These are phyloP conservation scores for Neoscelio sp. DNA, from an alignment of 2,888 invertebrate genomes.

Conservation along the genomic window DNA sequence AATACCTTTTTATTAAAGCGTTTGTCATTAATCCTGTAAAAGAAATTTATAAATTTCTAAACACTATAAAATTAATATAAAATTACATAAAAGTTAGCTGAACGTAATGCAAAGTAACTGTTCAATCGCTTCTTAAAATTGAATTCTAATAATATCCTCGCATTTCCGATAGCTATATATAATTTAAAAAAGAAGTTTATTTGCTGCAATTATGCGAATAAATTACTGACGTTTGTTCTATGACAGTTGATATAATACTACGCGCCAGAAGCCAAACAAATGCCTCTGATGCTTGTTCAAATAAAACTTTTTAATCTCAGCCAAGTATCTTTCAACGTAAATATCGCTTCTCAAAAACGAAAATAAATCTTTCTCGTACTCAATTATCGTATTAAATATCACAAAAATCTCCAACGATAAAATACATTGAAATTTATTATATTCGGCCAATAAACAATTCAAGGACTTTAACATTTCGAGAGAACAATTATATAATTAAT, in stretches of 20 bases:
- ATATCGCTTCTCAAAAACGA: too few relatives aligned
- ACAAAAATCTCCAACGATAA: too few relatives aligned
- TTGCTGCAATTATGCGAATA: slow-evolving; percentile 23
- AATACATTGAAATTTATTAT: too few relatives aligned
- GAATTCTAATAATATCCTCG: background rate
- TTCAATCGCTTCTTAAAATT: too few relatives aligned
- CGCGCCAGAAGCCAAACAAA: slow-evolving; percentile 24
- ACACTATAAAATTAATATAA: too few relatives aligned
- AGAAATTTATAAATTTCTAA: slow-evolving; percentile 4
- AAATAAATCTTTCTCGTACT: too few relatives aligned
- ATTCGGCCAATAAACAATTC: too few relatives aligned
- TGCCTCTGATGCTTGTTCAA: slow-evolving; percentile 18
- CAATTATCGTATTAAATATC: too few relatives aligned
- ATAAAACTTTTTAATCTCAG: slow-evolving; percentile 19
- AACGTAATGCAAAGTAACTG: too few relatives aligned
- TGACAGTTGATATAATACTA: slow-evolving; percentile 9
- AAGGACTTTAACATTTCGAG: too few relatives aligned
- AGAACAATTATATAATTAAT: slow-evolving; percentile 8
- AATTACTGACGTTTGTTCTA: slow-evolving; percentile 24
- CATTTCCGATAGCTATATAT: slow-evolving; percentile 3
- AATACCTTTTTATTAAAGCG: slow-evolving; percentile 87
- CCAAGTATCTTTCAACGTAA: too few relatives aligned
- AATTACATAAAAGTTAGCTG: too few relatives aligned
- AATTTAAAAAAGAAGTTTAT: slow-evolving; percentile 22
- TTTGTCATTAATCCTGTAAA: slow-evolving; percentile 88